A percentile compares a stretch with the other conserved stretches of the same genome.
These are phyloP conservation scores for Coboldia fuscipes DNA, from an alignment of 1,140 invertebrate genomes.

Conservation along the genomic window DNA sequence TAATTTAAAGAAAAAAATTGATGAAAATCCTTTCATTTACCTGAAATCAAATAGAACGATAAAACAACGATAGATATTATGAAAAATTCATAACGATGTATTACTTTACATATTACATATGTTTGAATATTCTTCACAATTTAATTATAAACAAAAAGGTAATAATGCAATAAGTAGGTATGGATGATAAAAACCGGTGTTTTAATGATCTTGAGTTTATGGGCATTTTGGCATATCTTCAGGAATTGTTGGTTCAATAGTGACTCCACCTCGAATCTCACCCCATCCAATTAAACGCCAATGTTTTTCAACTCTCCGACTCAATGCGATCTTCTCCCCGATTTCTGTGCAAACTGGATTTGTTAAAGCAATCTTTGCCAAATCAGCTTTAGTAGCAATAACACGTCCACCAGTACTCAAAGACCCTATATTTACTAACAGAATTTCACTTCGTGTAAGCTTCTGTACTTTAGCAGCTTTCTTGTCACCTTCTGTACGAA, in stretches of 20 bases:
- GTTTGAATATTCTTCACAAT: no score
- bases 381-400: constrained; percentile 87
- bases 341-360: constrained; percentile 98
- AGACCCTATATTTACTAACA: constrained; percentile 98
- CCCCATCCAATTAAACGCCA: constrained; percentile 99
- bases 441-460: constrained; percentile 65
- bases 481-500: constrained; percentile 96
- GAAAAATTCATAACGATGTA: no score
- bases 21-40: no score
- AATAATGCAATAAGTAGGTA: no score
- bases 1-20: no score
- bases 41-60: background rate
- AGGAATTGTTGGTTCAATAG: constrained; percentile 15
- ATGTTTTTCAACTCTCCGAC: constrained; percentile 94
- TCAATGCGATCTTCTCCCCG: constrained; percentile 95
- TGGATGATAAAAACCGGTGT: no score
- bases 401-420: constrained; percentile 94
- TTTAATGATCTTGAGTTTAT: no score
- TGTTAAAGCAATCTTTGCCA: constrained; percentile 92
- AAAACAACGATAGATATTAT: background rate
- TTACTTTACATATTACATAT: no score
- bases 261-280: constrained; percentile 75
- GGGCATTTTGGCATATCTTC: no score
- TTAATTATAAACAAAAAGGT: no score
- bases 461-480: constrained; percentile 95